phyloP scores from a whole-genome alignment of 2,113 vertebrate species.

The Laticauda colubrina region DNA sequence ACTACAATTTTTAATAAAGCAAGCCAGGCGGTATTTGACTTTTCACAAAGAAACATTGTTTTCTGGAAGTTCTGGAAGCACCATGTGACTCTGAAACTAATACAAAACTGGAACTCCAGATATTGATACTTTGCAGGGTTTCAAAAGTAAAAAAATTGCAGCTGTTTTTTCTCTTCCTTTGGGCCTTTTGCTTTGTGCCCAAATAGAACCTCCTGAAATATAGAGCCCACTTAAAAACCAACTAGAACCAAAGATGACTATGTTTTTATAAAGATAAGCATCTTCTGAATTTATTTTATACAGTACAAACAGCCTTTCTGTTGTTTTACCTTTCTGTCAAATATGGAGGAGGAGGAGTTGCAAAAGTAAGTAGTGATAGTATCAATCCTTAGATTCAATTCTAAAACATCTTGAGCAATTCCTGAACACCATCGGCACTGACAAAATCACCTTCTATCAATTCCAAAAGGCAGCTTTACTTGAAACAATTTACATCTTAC shows the following conservation, averaged over 20 bases:
- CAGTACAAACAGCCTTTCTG: slow-evolving; percentile 6
- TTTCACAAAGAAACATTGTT: background rate
- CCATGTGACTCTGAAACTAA: background rate
- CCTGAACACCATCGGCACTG: no score
- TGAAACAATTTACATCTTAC: background rate
- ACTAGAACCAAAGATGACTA: background rate
- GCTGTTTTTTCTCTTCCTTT: background rate
- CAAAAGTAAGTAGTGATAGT: no score
- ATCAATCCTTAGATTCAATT: no score
- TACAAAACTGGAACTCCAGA: background rate
- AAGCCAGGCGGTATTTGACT: background rate
- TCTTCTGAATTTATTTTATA: slow-evolving; percentile 35
- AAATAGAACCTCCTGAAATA: background rate
- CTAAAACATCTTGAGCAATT: no score
- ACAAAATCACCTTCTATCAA: no score
- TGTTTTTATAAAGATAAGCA: slow-evolving; percentile 38
- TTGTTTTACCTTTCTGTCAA: slow-evolving; percentile 46
- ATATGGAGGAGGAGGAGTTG: background rate
- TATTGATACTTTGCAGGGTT: background rate
- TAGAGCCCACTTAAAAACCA: background rate
- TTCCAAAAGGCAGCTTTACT: background rate
- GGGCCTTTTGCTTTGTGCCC: background rate
- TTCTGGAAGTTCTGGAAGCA: background rate
- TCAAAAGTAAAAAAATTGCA: background rate
- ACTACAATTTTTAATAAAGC: background rate